phyloP scores from a whole-genome alignment of 2,797 vertebrate species.

The Lepilemur ruficaudatus region DNA sequence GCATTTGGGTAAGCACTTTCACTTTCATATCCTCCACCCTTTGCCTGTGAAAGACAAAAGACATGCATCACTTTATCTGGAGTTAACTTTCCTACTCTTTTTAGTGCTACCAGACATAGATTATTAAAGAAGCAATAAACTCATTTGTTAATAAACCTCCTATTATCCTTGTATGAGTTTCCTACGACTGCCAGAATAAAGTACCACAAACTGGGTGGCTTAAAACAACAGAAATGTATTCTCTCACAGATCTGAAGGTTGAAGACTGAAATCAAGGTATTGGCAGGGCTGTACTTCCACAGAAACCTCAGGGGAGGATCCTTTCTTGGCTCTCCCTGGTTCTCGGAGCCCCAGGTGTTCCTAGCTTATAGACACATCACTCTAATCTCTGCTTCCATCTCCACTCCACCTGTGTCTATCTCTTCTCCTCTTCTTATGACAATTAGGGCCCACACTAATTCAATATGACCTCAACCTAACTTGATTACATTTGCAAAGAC shows the following conservation, averaged over 20 bases:
- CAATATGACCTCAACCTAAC: neutral
- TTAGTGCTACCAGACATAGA: neutral
- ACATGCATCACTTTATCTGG: neutral
- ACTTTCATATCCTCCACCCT: slow-evolving; percentile 95
- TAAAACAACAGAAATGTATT: neutral
- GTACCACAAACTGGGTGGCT: neutral
- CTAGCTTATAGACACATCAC: neutral
- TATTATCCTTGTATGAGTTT: neutral
- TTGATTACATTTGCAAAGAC: slow-evolving; percentile 6
- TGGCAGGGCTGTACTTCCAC: neutral
- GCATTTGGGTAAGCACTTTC: slow-evolving; percentile 94
- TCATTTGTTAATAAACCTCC: neutral
- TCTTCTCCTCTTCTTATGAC: neutral
- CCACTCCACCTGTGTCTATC: neutral
- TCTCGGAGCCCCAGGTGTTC: neutral
- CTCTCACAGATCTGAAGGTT: neutral
- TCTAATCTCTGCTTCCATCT: neutral
- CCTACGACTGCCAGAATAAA: neutral
- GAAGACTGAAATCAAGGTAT: neutral
- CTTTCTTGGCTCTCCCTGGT: neutral
- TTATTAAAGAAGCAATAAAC: neutral
- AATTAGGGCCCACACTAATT: neutral
- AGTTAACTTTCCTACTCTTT: neutral
- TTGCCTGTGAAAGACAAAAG: slow-evolving; percentile 86
- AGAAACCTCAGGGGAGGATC: neutral